Percentiles rank a stretch among this genome's conserved stretches.
Conservation (phyloP, 2,113 vertebrate genomes). For the Verasper variegatus region DNA sequence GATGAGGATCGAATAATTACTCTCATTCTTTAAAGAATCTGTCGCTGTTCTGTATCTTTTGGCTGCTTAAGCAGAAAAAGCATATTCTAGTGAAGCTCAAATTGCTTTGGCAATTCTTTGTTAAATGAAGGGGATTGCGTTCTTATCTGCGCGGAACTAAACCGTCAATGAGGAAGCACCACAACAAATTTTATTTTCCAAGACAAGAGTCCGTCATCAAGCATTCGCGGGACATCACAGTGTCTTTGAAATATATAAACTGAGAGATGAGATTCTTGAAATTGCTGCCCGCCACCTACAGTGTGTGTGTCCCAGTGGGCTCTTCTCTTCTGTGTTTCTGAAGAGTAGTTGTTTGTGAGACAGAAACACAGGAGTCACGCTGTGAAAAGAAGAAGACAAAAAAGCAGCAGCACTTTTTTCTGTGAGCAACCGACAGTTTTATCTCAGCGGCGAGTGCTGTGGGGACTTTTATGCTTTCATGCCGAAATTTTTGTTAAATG, state of each 20-base stretch:
- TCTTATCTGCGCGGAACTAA: conserved; percentile 19
- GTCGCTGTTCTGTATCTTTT: background rate
- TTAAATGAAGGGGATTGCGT: conserved; percentile 21
- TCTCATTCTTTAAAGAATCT: conserved; percentile 3
- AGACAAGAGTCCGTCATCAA: background rate
- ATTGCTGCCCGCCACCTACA: conserved; percentile 15
- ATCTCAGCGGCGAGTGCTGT: background rate
- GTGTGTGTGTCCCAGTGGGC: conserved; percentile 2
- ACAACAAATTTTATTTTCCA: conserved; percentile 6
- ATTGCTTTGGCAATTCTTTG: too few relatives aligned
- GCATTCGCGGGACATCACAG: conserved; percentile 5
- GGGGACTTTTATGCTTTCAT: conserved; percentile 41
- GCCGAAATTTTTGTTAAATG: conserved; percentile 31
- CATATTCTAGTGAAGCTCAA: conserved; percentile 16
- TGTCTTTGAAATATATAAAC: conserved; percentile 27
- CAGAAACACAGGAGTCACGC: background rate
- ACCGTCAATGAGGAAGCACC: conserved; percentile 9
- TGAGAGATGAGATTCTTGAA: conserved; percentile 30
- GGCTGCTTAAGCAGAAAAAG: conserved; percentile 8
- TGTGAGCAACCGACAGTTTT: conserved; percentile 23
- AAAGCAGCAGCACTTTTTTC: conserved; percentile 20
- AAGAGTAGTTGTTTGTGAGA: conserved; percentile 20
- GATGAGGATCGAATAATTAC: conserved; percentile 21
- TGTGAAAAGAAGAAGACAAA: background rate
- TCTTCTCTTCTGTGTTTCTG: background rate